Percentiles rank a stretch among this genome's conserved stretches.
Conservation (phyloP, 2,888 invertebrate genomes). For the Drosophila heteroneura region DNA sequence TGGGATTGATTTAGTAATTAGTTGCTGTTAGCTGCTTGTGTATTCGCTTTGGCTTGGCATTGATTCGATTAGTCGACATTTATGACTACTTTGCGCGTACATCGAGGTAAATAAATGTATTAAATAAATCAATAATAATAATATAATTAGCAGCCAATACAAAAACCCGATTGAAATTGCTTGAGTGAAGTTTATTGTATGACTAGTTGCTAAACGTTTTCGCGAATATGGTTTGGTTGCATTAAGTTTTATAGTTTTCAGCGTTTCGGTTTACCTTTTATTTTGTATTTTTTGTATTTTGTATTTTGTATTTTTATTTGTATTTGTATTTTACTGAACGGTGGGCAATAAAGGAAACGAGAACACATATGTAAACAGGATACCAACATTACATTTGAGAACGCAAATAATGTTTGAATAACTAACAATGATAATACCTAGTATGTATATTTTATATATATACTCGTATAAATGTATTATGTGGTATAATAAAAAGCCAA, state of each 20-base stretch:
- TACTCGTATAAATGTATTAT: not conserved
- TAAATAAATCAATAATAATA: constrained; percentile 22
- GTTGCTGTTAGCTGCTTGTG: constrained; percentile 22
- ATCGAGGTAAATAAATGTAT: constrained; percentile 15
- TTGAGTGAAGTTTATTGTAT: constrained; percentile 21
- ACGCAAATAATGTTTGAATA: constrained; percentile 25
- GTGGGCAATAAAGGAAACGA: constrained; percentile 60
- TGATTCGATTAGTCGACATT: constrained; percentile 24
- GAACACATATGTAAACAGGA: constrained; percentile 44
- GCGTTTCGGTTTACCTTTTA: not conserved
- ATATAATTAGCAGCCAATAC: constrained; percentile 30
- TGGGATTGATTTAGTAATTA: constrained; percentile 31
- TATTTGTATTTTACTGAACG: constrained; percentile 35
- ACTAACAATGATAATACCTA: constrained; percentile 21
- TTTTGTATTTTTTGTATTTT: constrained; percentile 2
- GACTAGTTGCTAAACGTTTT: constrained; percentile 18
- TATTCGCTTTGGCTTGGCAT: constrained; percentile 33
- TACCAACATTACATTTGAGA: constrained; percentile 34
- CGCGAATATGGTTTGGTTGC: constrained; percentile 10
- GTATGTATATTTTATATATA: constrained; percentile 1
- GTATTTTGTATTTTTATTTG: not conserved
- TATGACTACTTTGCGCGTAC: constrained; percentile 27
- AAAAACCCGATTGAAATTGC: constrained; percentile 34
- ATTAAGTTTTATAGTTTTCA: constrained; percentile 7
- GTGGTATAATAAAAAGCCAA: constrained; percentile 32